Base-by-base conservation (phyloP, 2,113 vertebrate genomes). In the Notarius quadriscutis region DNA sequence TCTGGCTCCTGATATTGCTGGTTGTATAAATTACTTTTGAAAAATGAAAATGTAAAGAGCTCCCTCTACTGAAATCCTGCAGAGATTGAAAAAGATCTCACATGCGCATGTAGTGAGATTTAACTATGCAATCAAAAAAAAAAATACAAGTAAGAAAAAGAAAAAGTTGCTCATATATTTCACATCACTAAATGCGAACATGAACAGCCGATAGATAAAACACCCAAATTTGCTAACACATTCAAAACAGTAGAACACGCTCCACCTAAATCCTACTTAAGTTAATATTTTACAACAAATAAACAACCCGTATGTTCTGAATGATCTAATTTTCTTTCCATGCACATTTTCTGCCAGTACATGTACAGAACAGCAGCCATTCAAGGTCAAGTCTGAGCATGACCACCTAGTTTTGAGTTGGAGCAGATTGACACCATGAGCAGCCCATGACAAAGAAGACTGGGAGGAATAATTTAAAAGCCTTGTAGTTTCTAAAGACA, bases 41-140 rank as follows among this genome's bases (percentile, higher is more conserved):
- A 20, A 48, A 22, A 74, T 0, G 22, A 48, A 74, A 20, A 25
- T 51, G 22, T 84, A 41, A 90, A 92, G 84, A 86, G 90, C 90
- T 88, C 91, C 89, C 90, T 91, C 90, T 92, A 79, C 90, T 90
- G 91, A 90, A 88, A 82, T 87, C 7, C 58, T 82, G 41, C 6
- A 62, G 79, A 86, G 4, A 74, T 17, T 12, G 2, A 57, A 50
- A n/a, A 25, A 48, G 18, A 22, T 30, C 48, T 53, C 48, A 30
- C 15, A 22, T 27, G 20, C 17, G 14, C 20, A 27, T 83, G 6
- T 62, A 67, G 41, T 51, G 51, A 57, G 7, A 55, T 55, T 78
- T 3, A 27, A 27, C 1, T 27, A 25, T 27, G 51, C 51, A 57
- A 9, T 79, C 11, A 67, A 67, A 67, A 75, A 53, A 27, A 27